A percentile compares a stretch with the other conserved stretches of the same genome.
These are phyloP conservation scores for Callithrix jacchus DNA, from an alignment of 2,113 vertebrate species.

Conservation along the genomic window DNA sequence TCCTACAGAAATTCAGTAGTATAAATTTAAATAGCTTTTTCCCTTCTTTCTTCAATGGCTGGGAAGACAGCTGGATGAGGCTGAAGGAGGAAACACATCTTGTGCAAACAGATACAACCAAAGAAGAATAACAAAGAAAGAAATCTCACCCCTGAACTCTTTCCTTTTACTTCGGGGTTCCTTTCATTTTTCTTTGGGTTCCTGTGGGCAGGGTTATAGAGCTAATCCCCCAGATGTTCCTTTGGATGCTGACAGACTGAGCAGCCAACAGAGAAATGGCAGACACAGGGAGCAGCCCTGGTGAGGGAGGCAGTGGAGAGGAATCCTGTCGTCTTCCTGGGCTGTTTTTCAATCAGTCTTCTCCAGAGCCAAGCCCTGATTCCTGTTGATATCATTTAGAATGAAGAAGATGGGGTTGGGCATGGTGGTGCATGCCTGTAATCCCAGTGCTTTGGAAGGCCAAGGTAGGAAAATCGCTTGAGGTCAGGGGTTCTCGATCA, in stretches of 20 bases:
- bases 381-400: background rate
- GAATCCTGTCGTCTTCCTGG: background rate
- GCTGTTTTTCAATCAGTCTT: background rate
- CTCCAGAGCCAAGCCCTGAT: background rate
- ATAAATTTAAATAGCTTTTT: constrained; percentile 77
- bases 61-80: constrained; percentile 77
- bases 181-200: background rate
- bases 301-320: too few species aligned
- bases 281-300: background rate
- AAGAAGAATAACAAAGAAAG: background rate
- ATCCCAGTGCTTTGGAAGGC: too few species aligned
- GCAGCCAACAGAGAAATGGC: background rate
- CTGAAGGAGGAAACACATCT: constrained; percentile 68
- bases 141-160: background rate
- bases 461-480: too few species aligned
- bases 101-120: constrained; percentile 44
- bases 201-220: background rate
- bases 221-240: background rate
- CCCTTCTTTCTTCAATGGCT: constrained; percentile 67
- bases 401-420: background rate
- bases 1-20: constrained; percentile 81
- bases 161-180: background rate
- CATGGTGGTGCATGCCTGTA: too few species aligned
- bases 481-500: too few species aligned
- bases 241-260: background rate